Evolutionary conservation across 2,797 vertebrate genomes (phyloP), one percentile per base, ranked within the genome.

Genomic region (Oryzias sinensis): DNA sequence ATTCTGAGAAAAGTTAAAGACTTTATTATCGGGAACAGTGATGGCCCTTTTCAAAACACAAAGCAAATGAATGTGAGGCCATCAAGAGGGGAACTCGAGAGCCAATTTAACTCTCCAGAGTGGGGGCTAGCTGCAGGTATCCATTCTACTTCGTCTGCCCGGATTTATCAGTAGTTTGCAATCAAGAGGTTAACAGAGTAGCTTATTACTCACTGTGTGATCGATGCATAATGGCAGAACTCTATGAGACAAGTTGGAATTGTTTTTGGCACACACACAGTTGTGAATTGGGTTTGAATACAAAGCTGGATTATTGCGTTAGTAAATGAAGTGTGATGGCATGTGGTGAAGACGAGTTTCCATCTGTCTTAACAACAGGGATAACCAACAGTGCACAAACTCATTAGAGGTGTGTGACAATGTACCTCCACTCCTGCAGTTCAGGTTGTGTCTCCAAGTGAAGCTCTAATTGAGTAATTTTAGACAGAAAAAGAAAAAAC

Each of bases 1-100:
- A 58, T 84, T 86, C 78, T 71, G 15, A 68, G 76, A 82, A 77
- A 79, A 70, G 65, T 68, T 48, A 83, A 82, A 74, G 74, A 68
- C 69, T 81, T 80, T 65, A 75, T 83, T 84, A 80, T 80, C 42
- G 66, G 59, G 44, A 78, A 55, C 52, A 72, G 55, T 65, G 68
- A 75, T 53, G 57, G 70, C 64, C 76, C 67, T 72, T 74, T 74
- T 24, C 40, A 53, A 56, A 61, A 62, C 70, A 61, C 59, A 72
- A 77, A 73, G 43, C 49, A 68, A 67, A 66, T 54, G 64, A 62
- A 65, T 57, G 68, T 68, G 55, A 50, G 50, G 53, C 64, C 59
- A 65, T 65, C 25, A 57, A 56, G 60, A 49, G 48, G 29, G 72
- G 52, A 54, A 49, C 56, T 72, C 44, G 41, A 73, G 70, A 67